Evolutionary conservation across 2,113 vertebrate species (phyloP).

Genomic region (Osmerus mordax): DNA sequence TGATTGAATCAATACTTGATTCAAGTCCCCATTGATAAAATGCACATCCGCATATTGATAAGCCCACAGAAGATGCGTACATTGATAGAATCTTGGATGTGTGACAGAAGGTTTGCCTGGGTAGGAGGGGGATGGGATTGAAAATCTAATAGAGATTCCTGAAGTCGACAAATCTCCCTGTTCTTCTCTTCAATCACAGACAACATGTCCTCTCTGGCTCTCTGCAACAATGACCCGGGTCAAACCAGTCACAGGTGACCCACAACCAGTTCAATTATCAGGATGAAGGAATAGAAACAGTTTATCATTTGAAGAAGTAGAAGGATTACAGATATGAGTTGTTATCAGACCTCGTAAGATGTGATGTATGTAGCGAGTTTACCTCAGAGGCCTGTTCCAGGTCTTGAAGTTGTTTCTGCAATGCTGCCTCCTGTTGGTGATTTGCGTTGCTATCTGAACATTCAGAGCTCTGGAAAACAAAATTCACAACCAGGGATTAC

Average conservation of each 20-base stretch:
- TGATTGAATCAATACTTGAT: background rate
- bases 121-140: background rate
- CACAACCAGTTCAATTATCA: too few species aligned
- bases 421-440: background rate
- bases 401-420: background rate
- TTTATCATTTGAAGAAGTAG: background rate
- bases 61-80: background rate
- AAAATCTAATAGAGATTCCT: background rate
- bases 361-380: background rate
- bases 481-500: too few species aligned
- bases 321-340: background rate
- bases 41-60: background rate
- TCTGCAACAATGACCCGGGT: background rate
- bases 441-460: background rate
- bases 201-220: background rate
- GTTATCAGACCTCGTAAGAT: background rate
- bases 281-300: too few species aligned
- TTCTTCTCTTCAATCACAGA: background rate
- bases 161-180: background rate
- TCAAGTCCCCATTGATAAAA: background rate
- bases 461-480: too few species aligned
- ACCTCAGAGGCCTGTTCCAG: background rate
- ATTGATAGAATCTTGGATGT: slow-evolving; percentile 1
- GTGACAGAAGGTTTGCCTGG: background rate
- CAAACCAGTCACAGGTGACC: background rate